Conservation (phyloP, 35 echinoderm and acorn worm species). For the Apostichopus californicus region DNA sequence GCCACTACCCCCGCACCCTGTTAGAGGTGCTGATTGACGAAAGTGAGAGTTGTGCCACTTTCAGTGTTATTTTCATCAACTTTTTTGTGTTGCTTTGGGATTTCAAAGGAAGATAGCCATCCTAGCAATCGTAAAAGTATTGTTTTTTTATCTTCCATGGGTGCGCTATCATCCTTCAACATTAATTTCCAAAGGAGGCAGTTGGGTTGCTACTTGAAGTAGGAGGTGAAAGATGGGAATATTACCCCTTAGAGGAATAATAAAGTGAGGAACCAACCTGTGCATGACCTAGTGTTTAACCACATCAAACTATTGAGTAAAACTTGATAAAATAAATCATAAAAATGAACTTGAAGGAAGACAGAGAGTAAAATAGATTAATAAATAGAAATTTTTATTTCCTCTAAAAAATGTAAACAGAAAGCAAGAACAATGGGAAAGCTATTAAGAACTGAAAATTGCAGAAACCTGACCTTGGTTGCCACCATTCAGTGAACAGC, state of each 20-base stretch:
- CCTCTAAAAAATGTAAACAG: too few species aligned
- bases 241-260: slow-evolving; percentile 14
- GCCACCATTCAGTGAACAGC: not conserved
- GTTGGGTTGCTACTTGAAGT: not conserved
- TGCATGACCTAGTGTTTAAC: not conserved
- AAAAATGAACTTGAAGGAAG: not conserved
- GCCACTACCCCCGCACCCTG: not conserved
- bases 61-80: slow-evolving; percentile 25
- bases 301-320: too few species aligned
- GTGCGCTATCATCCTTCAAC: slow-evolving; percentile 46
- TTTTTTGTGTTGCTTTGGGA: slow-evolving; percentile 11
- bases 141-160: slow-evolving; percentile 15
- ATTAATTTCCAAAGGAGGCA: not conserved
- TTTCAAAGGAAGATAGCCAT: not conserved
- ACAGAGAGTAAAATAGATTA: not conserved
- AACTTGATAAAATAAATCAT: too few species aligned
- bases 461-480: not conserved
- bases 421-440: not conserved
- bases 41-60: slow-evolving; percentile 22
- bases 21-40: slow-evolving; percentile 2
- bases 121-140: not conserved
- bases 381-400: too few species aligned
- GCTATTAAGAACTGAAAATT: not conserved
- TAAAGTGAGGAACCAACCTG: not conserved
- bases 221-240: slow-evolving; percentile 31